These are phyloP conservation scores for Clivina fossor DNA, from an alignment of 2,888 invertebrate genomes.

Conservation along the genomic window DNA sequence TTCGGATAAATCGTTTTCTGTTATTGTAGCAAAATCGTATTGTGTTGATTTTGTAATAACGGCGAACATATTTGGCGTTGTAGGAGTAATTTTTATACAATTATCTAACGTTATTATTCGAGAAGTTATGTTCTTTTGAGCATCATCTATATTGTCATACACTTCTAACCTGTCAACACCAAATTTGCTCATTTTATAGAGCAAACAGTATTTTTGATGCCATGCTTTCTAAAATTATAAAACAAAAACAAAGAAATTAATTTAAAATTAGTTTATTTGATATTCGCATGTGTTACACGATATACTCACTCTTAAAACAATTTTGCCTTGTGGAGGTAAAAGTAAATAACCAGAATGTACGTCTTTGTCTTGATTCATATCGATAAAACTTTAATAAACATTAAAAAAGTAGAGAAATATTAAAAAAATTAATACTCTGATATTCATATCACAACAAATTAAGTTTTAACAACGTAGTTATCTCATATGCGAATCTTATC, in stretches of 20 bases:
- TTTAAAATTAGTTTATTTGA: not conserved
- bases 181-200: constrained; percentile 80
- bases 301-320: constrained; percentile 68
- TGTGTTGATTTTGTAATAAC: constrained; percentile 73
- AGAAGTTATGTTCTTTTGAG: constrained; percentile 61
- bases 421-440: constrained; percentile 26
- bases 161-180: constrained; percentile 85
- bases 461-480: constrained; percentile 22
- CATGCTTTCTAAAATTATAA: constrained; percentile 73
- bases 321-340: constrained; percentile 77
- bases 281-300: constrained; percentile 18
- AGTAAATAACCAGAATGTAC: constrained; percentile 75
- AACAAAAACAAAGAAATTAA: constrained; percentile 6
- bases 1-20: constrained; percentile 69
- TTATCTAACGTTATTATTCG: constrained; percentile 83
- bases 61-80: constrained; percentile 60
- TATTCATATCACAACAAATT: constrained; percentile 28
- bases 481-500: constrained; percentile 31
- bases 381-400: constrained; percentile 30
- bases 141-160: constrained; percentile 78
- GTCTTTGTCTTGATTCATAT: constrained; percentile 75
- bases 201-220: constrained; percentile 75
- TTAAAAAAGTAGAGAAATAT: constrained; percentile 18
- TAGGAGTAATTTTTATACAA: constrained; percentile 80
- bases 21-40: constrained; percentile 65